Evolutionary conservation across 2,113 vertebrate genomes (phyloP).

Genomic region (Pseudopodoces humilis): DNA sequence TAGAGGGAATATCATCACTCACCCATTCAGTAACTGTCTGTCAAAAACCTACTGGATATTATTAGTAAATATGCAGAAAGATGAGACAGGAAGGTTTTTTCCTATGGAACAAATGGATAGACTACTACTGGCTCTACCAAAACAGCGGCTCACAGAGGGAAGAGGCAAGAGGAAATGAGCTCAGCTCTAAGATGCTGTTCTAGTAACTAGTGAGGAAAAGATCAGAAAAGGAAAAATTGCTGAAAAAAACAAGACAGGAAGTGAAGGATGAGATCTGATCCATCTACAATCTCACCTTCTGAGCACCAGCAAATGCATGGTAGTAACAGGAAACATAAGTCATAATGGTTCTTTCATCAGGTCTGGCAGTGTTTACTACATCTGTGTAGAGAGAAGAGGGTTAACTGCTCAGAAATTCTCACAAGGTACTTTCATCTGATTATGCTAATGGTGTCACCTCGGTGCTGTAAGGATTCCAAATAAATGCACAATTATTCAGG

Average conservation of each 20-base stretch:
- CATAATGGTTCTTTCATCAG: slow-evolving; percentile 73
- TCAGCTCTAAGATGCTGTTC: slow-evolving; percentile 8
- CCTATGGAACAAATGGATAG: slow-evolving; percentile 28
- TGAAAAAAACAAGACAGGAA: slow-evolving; percentile 51
- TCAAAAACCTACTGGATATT: slow-evolving; percentile 24
- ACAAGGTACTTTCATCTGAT: neutral
- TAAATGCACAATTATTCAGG: neutral
- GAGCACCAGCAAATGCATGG: slow-evolving; percentile 72
- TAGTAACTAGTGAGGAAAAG: neutral
- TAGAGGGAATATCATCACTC: neutral
- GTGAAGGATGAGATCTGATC: slow-evolving; percentile 54
- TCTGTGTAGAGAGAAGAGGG: slow-evolving; percentile 67
- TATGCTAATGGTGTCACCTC: neutral
- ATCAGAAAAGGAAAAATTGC: neutral
- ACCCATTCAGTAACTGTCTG: neutral
- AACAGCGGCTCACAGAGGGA: slow-evolving; percentile 33
- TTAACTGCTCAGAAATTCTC: slow-evolving; percentile 33
- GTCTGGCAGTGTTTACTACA: slow-evolving; percentile 69
- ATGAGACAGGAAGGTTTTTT: slow-evolving; percentile 6
- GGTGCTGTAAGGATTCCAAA: slow-evolving; percentile 4
- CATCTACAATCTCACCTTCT: slow-evolving; percentile 72
- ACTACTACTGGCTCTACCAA: slow-evolving; percentile 1
- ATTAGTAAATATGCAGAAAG: slow-evolving; percentile 13
- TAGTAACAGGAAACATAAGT: slow-evolving; percentile 75
- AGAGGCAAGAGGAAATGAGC: slow-evolving; percentile 19